These are phyloP conservation scores for Pachycephala philippinensis DNA, from an alignment of 2,113 vertebrate species.

Conservation along the genomic window DNA sequence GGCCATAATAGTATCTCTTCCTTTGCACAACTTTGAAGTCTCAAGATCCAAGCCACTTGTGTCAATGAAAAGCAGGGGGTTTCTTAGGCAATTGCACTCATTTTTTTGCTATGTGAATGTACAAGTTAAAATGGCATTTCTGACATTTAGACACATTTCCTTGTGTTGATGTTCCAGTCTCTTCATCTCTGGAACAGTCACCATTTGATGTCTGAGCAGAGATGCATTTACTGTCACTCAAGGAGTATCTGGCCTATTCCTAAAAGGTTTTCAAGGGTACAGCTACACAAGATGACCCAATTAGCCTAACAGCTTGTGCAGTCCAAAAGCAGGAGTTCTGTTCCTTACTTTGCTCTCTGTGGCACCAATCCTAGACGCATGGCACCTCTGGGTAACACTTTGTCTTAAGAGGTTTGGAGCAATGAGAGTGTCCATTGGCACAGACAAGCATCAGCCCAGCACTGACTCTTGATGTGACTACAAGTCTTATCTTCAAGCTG, in stretches of 20 bases:
- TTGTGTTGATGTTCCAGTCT: not conserved
- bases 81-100: not conserved
- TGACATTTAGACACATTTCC: not conserved
- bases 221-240: not conserved
- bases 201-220: not conserved
- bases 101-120: not conserved
- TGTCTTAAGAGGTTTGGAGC: not conserved
- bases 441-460: not conserved
- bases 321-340: not conserved
- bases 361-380: not conserved
- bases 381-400: not conserved
- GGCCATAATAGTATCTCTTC: not conserved
- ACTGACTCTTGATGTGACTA: not conserved
- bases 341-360: not conserved
- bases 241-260: not conserved
- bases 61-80: not conserved
- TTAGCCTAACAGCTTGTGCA: not conserved
- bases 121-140: not conserved
- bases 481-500: not conserved
- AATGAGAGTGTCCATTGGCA: not conserved
- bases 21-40: not conserved
- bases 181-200: not conserved
- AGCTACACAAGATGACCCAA: not conserved
- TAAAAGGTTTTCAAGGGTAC: not conserved
- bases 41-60: not conserved